Percentiles rank a stretch among this genome's conserved stretches.
Conservation (phyloP, 2,113 vertebrate genomes). For the Gambusia holbrooki region DNA sequence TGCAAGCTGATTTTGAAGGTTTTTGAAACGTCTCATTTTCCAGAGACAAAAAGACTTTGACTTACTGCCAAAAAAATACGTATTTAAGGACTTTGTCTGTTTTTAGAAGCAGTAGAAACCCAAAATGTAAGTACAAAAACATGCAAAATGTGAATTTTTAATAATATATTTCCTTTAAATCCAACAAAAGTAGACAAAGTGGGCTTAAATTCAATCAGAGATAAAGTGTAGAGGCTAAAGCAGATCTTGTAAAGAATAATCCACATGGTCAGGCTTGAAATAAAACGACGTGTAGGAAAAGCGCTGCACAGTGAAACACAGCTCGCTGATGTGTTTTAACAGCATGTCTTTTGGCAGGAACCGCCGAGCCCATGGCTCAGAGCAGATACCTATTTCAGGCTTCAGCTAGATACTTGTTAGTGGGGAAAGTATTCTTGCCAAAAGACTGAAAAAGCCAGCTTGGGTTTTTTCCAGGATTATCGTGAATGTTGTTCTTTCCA, state of each 20-base stretch:
- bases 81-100: too few relatives aligned
- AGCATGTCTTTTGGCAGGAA: slow-evolving; percentile 5
- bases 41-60: too few relatives aligned
- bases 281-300: neutral
- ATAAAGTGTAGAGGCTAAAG: neutral
- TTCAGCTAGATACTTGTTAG: neutral
- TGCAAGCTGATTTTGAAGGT: too few relatives aligned
- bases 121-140: too few relatives aligned
- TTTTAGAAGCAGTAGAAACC: too few relatives aligned
- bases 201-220: slow-evolving; percentile 1
- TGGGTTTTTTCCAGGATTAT: neutral
- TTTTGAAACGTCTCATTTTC: too few relatives aligned
- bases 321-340: neutral
- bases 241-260: neutral
- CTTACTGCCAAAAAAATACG: too few relatives aligned
- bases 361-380: neutral
- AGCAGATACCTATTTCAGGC: neutral
- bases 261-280: neutral
- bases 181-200: neutral
- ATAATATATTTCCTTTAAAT: neutral
- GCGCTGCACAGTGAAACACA: neutral
- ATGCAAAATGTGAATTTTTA: too few relatives aligned
- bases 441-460: neutral
- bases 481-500: neutral
- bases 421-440: neutral